Percentiles rank a stretch among this genome's conserved stretches.
Conservation (phyloP, 2,113 vertebrate species). For the Stegostoma tigrinum region DNA sequence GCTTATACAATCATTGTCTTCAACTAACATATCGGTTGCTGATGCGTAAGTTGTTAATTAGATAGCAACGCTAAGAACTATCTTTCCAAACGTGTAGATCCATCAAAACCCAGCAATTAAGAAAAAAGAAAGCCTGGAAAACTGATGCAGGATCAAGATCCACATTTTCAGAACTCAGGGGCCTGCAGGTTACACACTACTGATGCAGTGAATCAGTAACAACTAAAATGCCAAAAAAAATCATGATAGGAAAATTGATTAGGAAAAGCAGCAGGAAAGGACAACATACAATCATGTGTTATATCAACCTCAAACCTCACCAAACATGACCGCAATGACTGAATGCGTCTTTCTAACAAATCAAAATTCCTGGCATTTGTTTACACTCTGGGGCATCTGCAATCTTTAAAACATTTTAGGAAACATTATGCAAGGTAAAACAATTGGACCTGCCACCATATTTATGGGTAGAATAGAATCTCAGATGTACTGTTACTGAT, state of each 20-base stretch:
- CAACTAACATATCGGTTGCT: not conserved
- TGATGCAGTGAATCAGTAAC: not conserved
- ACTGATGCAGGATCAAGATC: not conserved
- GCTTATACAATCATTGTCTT: not conserved
- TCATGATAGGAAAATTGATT: not conserved
- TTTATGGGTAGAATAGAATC: not conserved
- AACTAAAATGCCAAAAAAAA: not conserved
- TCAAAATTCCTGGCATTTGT: not conserved
- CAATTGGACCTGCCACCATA: not conserved
- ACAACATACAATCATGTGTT: too few relatives aligned
- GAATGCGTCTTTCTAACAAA: not conserved
- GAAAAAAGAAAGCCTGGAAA: not conserved
- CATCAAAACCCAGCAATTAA: not conserved
- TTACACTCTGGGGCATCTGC: not conserved
- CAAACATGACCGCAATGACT: slow-evolving; percentile 40
- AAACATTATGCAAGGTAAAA: not conserved
- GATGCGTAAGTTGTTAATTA: not conserved
- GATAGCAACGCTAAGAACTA: not conserved
- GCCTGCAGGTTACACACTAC: not conserved
- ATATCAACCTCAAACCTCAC: not conserved
- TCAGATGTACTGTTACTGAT: not conserved
- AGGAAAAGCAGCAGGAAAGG: not conserved
- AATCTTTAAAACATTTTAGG: not conserved
- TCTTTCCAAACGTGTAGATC: not conserved
- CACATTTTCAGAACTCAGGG: not conserved